Percentiles rank a stretch among this genome's conserved stretches.
These are phyloP conservation scores for Apostichopus leukothele DNA, from an alignment of 53 echinoderm and acorn worm species.

Conservation along the genomic window DNA sequence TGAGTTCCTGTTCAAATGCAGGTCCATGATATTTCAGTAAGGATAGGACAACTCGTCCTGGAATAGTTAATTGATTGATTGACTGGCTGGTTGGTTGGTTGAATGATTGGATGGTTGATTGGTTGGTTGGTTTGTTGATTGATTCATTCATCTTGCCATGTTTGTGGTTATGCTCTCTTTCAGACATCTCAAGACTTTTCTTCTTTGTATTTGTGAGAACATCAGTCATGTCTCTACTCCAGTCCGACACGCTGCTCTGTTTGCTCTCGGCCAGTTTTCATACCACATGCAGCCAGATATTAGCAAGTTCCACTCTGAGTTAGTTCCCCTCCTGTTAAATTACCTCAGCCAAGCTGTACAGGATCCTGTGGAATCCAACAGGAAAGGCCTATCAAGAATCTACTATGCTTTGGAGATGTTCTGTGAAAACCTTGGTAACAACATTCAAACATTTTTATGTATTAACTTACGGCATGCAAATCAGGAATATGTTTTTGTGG, in stretches of 20 bases:
- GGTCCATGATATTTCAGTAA: neutral
- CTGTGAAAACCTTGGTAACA: constrained; percentile 94
- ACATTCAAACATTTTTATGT: neutral
- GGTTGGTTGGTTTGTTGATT: too few relatives aligned
- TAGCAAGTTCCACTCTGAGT: constrained; percentile 86
- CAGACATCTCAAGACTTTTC: constrained; percentile 88
- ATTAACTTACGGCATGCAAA: too few relatives aligned
- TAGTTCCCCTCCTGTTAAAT: constrained; percentile 85
- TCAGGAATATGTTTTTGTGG: neutral
- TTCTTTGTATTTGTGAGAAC: constrained; percentile 81
- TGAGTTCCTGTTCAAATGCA: neutral
- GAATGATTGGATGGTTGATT: too few relatives aligned
- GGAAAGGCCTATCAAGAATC: constrained; percentile 84
- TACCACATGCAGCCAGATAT: constrained; percentile 97
- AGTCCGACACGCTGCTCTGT: constrained; percentile 91
- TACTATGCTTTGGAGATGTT: constrained; percentile 99
- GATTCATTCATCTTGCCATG: too few relatives aligned
- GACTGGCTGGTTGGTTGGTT: too few relatives aligned
- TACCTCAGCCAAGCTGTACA: constrained; percentile 69
- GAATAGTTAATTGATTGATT: too few relatives aligned
- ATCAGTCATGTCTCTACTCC: constrained; percentile 72
- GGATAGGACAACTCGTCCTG: too few relatives aligned
- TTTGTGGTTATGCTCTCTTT: neutral
- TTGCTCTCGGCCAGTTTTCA: constrained; percentile 97
- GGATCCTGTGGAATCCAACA: constrained; percentile 70